Evolutionary conservation across 53 echinoderm and acorn worm genomes (phyloP).

Genomic region (Actinopyga echinites): DNA sequence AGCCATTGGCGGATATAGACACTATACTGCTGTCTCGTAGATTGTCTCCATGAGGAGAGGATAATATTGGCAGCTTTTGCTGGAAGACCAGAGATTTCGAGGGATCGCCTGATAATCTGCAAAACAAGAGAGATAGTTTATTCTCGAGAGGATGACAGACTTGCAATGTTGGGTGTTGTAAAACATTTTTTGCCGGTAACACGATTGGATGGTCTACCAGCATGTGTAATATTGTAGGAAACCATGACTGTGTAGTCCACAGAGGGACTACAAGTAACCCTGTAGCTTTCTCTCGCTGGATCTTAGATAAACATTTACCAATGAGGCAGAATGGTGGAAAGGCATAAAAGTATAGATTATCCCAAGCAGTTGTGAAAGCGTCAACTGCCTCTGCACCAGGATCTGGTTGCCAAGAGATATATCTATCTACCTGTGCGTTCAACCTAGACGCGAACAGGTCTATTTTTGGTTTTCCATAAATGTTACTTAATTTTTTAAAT

Average conservation of each 20-base stretch:
- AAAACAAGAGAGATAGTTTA: conserved; percentile 27
- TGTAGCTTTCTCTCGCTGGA: conserved; percentile 8
- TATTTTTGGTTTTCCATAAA: conserved; percentile 43
- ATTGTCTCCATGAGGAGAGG: conserved; percentile 17
- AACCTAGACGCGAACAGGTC: conserved; percentile 64
- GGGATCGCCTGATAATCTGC: conserved; percentile 33
- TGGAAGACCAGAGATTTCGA: conserved; percentile 11
- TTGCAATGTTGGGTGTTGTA: conserved; percentile 10
- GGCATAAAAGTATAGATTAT: conserved; percentile 7
- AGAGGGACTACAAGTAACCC: conserved; percentile 30
- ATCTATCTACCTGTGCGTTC: conserved; percentile 42
- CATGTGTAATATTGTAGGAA: background rate
- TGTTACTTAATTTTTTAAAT: conserved; percentile 14
- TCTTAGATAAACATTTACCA: conserved; percentile 27
- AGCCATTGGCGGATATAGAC: conserved; percentile 32
- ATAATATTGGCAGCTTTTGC: background rate
- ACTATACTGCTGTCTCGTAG: background rate
- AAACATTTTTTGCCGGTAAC: background rate
- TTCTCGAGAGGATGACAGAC: conserved; percentile 35
- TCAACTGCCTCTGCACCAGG: conserved; percentile 40
- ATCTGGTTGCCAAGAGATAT: conserved; percentile 48
- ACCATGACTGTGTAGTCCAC: conserved; percentile 40
- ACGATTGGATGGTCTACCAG: conserved; percentile 37
- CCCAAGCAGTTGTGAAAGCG: conserved; percentile 59
- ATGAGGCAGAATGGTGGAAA: conserved; percentile 15